Evolutionary conservation across 2,113 vertebrate genomes (phyloP).

Genomic region (Gambusia affinis): DNA sequence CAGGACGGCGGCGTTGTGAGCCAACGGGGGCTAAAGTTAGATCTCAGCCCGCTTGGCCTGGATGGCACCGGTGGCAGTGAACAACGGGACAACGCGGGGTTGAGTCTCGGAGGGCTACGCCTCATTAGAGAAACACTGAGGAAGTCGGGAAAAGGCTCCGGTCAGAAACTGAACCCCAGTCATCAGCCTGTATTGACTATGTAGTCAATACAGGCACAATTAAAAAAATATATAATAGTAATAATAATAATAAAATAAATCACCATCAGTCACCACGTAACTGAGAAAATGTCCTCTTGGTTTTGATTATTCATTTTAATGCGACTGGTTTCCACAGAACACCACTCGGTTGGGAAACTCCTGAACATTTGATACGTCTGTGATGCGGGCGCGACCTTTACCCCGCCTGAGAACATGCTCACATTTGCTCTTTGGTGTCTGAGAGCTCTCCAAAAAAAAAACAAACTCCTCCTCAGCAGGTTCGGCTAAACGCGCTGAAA

Average conservation of each 20-base stretch:
- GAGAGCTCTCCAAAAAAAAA: background rate
- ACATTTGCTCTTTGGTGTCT: background rate
- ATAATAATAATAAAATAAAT: background rate
- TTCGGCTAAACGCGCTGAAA: background rate
- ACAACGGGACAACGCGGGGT: conserved; percentile 40
- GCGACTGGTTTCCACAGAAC: background rate
- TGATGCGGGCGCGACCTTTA: background rate
- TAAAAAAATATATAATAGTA: background rate
- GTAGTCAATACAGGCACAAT: background rate
- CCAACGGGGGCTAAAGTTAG: conserved; percentile 51
- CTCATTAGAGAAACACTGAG: conserved; percentile 54
- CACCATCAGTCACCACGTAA: background rate
- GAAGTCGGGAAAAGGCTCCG: conserved; percentile 33
- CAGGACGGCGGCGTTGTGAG: conserved; percentile 22
- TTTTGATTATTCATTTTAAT: background rate
- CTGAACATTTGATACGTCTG: background rate
- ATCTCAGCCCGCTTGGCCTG: conserved; percentile 34
- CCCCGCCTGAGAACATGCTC: background rate
- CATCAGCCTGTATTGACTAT: too few relatives aligned
- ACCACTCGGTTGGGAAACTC: background rate
- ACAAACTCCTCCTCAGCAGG: background rate
- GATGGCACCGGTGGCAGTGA: conserved; percentile 43
- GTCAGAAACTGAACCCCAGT: conserved; percentile 18
- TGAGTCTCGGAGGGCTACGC: conserved; percentile 46
- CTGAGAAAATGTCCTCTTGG: background rate